Percentiles rank a stretch among this genome's conserved stretches.
phyloP scores from a whole-genome alignment of 1,140 invertebrate species.

The Proales similis region DNA sequence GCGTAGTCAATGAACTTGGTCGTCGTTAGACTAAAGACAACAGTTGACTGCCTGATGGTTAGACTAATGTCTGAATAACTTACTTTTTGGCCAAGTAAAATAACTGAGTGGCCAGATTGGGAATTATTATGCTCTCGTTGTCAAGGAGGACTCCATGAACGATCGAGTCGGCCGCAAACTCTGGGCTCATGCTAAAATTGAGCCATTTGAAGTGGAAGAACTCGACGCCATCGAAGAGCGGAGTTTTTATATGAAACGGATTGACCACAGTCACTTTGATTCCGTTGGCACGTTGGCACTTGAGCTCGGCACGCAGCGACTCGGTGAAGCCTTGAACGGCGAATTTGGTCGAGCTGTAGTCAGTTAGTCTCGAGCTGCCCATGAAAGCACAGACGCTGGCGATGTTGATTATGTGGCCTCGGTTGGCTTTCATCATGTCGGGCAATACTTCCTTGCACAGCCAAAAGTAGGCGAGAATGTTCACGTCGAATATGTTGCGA shows the following conservation, averaged over 20 bases:
- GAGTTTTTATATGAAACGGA: constrained; percentile 17
- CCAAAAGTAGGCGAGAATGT: constrained; percentile 8
- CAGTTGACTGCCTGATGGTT: too few relatives aligned
- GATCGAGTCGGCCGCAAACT: constrained; percentile 13
- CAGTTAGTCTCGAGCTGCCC: constrained; percentile 15
- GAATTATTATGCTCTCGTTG: constrained; percentile 24
- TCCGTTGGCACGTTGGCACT: not conserved
- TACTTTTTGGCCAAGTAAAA: too few relatives aligned
- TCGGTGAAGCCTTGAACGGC: constrained; percentile 31
- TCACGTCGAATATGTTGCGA: constrained; percentile 18
- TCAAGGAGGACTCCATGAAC: constrained; percentile 19
- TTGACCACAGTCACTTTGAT: constrained; percentile 11
- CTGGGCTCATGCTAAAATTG: constrained; percentile 3
- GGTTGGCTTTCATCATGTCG: constrained; percentile 15
- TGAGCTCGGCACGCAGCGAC: constrained; percentile 10
- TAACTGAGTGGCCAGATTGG: too few relatives aligned
- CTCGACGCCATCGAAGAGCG: constrained; percentile 18
- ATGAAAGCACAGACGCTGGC: constrained; percentile 14
- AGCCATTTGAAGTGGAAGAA: constrained; percentile 26
- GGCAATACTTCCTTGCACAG: constrained; percentile 26
- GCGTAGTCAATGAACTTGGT: too few relatives aligned
- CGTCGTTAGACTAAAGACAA: too few relatives aligned
- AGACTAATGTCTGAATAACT: too few relatives aligned
- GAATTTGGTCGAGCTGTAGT: constrained; percentile 34
- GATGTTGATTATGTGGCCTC: constrained; percentile 25